phyloP scores from a whole-genome alignment of 2,888 invertebrate genomes.

The Neocrepidodera transversa region DNA sequence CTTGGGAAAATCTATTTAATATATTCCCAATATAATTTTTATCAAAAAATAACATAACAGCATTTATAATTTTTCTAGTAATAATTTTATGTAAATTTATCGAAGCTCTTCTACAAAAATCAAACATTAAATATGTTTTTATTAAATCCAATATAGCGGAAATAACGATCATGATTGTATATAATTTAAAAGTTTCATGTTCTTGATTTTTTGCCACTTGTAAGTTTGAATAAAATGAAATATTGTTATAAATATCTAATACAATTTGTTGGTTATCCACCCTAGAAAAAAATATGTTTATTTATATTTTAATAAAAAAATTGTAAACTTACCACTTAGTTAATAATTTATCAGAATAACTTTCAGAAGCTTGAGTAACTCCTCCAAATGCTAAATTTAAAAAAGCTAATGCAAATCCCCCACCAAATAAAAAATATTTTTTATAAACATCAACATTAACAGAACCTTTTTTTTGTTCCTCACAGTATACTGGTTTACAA shows the following conservation, averaged over 20 bases:
- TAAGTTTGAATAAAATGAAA: too few species aligned
- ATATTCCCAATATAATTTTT: conserved; percentile 51
- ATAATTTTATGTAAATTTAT: conserved; percentile 48
- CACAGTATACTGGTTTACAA: conserved; percentile 41
- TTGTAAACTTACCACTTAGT: conserved; percentile 19
- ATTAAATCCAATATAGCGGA: conserved; percentile 31
- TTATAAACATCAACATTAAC: conserved; percentile 43
- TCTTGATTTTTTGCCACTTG: conserved; percentile 25
- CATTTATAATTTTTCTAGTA: conserved; percentile 43
- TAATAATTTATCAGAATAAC: conserved; percentile 43
- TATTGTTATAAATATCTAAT: too few species aligned
- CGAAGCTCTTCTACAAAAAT: conserved; percentile 74
- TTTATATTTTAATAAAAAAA: background rate
- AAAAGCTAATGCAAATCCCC: conserved; percentile 39
- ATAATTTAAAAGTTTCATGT: conserved; percentile 33
- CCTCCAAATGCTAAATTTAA: conserved; percentile 36
- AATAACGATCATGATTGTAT: conserved; percentile 33
- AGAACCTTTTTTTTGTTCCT: conserved; percentile 45
- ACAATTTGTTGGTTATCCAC: background rate
- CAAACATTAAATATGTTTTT: conserved; percentile 63
- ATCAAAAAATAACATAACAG: conserved; percentile 50
- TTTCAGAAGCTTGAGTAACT: conserved; percentile 39
- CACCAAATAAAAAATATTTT: conserved; percentile 47
- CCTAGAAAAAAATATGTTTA: background rate
- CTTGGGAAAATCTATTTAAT: too few species aligned